Percentiles rank a stretch among this genome's conserved stretches.
phyloP scores from a whole-genome alignment of 2,113 vertebrate species.

The Rana temporaria region DNA sequence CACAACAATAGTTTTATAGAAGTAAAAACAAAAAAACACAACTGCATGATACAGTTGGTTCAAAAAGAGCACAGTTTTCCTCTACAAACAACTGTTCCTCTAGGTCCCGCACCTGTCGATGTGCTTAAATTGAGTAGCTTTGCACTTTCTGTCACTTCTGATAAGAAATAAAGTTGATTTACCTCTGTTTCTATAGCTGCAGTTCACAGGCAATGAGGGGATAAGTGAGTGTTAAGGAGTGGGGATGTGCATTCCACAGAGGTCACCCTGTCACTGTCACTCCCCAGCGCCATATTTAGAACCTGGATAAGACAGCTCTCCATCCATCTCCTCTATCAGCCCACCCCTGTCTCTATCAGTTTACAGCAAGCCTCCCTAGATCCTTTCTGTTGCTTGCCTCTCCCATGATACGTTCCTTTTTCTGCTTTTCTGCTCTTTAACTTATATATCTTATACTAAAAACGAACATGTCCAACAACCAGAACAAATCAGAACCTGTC shows the following conservation, averaged over 20 bases:
- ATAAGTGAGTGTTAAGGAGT: conserved; percentile 63
- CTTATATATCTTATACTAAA: background rate
- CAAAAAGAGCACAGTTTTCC: no score
- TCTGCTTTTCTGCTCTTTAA: background rate
- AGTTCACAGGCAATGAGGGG: conserved; percentile 66
- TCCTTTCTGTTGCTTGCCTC: background rate
- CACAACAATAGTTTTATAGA: no score
- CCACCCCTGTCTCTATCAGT: conserved; percentile 10
- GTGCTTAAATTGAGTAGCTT: background rate
- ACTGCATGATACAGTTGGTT: no score
- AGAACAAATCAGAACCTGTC: conserved; percentile 66
- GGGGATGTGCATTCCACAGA: conserved; percentile 58
- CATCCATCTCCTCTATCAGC: conserved; percentile 54
- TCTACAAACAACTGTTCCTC: no score
- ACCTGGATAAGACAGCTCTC: conserved; percentile 18
- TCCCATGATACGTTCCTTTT: background rate
- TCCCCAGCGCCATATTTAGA: conserved; percentile 46
- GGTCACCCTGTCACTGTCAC: conserved; percentile 58
- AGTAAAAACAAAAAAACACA: no score
- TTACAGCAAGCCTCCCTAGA: background rate
- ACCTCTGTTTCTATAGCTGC: conserved; percentile 35
- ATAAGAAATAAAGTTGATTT: background rate
- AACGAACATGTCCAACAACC: conserved; percentile 74
- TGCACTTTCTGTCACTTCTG: background rate
- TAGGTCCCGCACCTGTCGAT: no score